Conservation (phyloP, 2,113 vertebrate genomes). For the Ptilorrhoa leucosticta region DNA sequence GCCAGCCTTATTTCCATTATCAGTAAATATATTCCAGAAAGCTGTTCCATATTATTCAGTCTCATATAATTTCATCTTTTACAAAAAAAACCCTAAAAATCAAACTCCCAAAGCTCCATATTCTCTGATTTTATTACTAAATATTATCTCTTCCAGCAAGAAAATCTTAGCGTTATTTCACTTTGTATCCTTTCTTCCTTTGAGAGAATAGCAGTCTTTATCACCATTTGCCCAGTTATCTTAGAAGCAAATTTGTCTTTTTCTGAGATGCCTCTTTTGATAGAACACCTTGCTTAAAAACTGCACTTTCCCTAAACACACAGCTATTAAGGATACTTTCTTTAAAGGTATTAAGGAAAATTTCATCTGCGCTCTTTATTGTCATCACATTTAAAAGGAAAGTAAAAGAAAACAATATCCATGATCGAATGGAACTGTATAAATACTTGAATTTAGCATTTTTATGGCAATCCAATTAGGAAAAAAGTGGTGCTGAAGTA, state of each 20-base stretch:
- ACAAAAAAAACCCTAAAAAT: neutral
- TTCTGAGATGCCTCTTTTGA: neutral
- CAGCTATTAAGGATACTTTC: neutral
- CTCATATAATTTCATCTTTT: neutral
- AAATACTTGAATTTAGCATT: neutral
- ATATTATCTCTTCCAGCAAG: neutral
- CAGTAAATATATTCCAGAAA: conserved; percentile 15
- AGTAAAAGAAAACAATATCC: neutral
- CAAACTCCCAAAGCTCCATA: neutral
- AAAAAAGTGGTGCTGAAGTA: neutral
- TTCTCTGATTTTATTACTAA: neutral
- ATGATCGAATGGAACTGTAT: neutral
- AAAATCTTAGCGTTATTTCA: neutral
- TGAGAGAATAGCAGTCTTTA: neutral
- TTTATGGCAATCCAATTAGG: neutral
- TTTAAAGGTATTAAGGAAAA: neutral
- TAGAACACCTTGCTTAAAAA: neutral
- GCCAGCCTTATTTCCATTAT: conserved; percentile 26
- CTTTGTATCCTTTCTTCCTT: neutral
- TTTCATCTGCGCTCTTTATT: neutral
- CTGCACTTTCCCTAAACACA: neutral
- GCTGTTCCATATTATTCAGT: neutral
- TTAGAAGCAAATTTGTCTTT: neutral
- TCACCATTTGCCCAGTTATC: neutral
- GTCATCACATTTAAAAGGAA: neutral